Percentiles rank a stretch among this genome's conserved stretches.
Evolutionary conservation across 2,888 invertebrate species (phyloP).

Genomic region (Hyppa rectilinea): DNA sequence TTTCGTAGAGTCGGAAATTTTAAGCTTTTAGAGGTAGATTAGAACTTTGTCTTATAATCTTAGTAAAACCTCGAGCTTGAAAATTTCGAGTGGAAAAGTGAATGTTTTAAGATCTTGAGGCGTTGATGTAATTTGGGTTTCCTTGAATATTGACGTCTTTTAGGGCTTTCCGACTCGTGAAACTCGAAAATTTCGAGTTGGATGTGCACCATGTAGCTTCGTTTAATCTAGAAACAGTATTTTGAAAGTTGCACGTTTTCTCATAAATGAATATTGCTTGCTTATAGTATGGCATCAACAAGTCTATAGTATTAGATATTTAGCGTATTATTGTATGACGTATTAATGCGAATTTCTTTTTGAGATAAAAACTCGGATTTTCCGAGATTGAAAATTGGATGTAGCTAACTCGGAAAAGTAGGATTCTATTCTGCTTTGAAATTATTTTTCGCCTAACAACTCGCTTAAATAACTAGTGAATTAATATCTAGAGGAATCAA

Average conservation of each 20-base stretch:
- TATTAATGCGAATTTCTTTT: constrained; percentile 68
- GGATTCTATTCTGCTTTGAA: constrained; percentile 31
- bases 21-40: constrained; percentile 31
- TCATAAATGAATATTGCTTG: constrained; percentile 69
- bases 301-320: constrained; percentile 73
- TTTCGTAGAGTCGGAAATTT: constrained; percentile 55
- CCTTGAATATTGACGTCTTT: constrained; percentile 23
- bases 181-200: constrained; percentile 62
- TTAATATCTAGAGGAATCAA: constrained; percentile 35
- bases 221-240: constrained; percentile 71
- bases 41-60: constrained; percentile 33
- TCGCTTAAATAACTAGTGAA: constrained; percentile 33
- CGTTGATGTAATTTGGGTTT: constrained; percentile 35
- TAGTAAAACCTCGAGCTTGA: constrained; percentile 46
- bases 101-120: constrained; percentile 36
- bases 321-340: constrained; percentile 68
- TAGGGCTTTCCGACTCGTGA: constrained; percentile 47
- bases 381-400: constrained; percentile 37
- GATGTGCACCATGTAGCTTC: constrained; percentile 51
- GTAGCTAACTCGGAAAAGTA: constrained; percentile 47
- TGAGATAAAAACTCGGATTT: constrained; percentile 30
- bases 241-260: constrained; percentile 71
- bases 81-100: constrained; percentile 54
- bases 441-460: constrained; percentile 22
- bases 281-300: constrained; percentile 70